Conservation (phyloP, 2,888 invertebrate species). For the Diarsia brunnea region DNA sequence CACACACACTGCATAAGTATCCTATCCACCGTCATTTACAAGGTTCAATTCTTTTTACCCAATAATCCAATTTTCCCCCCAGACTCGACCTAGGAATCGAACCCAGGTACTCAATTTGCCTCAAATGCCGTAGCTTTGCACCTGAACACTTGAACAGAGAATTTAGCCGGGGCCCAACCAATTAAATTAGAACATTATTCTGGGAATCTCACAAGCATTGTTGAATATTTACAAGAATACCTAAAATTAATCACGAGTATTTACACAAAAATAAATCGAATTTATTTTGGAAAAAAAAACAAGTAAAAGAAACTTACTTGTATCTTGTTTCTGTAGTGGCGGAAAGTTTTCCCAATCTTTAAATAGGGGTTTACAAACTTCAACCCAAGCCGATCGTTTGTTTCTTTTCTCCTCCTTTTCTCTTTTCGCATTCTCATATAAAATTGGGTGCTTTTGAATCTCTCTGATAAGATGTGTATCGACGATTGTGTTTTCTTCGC, state of each 20-base stretch:
- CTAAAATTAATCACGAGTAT: too few relatives aligned
- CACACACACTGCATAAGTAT: not conserved
- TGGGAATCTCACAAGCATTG: not conserved
- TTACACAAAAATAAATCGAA: not conserved
- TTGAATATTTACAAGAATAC: not conserved
- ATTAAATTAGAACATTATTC: not conserved
- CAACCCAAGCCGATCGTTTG: not conserved
- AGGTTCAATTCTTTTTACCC: not conserved
- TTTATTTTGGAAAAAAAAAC: not conserved
- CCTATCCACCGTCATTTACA: not conserved
- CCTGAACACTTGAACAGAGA: not conserved
- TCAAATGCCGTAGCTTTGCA: not conserved
- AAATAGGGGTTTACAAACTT: not conserved
- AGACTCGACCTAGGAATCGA: constrained; percentile 15
- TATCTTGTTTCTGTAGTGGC: not conserved
- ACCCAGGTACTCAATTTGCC: constrained; percentile 9
- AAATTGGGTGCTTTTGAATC: not conserved
- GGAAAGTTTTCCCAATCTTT: not conserved
- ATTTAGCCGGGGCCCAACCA: not conserved
- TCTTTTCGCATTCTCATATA: not conserved
- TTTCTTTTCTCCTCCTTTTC: not conserved
- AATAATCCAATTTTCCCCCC: not conserved
- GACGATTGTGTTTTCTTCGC: not conserved
- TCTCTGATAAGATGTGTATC: not conserved
- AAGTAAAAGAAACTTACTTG: not conserved